A percentile compares a stretch with the other conserved stretches of the same genome.
Evolutionary conservation across 2,113 vertebrate genomes (phyloP).

Genomic region (Colistium nudipinnis): DNA sequence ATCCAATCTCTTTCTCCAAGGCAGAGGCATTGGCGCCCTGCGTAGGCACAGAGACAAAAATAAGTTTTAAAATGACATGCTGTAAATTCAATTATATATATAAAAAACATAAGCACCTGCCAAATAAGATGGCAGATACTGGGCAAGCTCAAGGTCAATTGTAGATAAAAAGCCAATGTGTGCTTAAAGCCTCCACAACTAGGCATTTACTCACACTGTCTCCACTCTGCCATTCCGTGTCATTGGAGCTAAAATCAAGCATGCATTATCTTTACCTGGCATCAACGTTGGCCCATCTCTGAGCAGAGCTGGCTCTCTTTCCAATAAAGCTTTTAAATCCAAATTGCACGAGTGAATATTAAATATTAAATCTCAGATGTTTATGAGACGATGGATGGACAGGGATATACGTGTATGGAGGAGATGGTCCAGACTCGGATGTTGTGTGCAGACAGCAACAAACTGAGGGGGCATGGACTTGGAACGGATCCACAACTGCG

Average conservation of each 20-base stretch:
- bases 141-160: constrained; percentile 30
- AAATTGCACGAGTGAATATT: background rate
- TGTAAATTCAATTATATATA: background rate
- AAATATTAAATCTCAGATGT: background rate
- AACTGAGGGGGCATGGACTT: constrained; percentile 36
- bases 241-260: background rate
- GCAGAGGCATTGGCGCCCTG: constrained; percentile 99
- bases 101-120: background rate
- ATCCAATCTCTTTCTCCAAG: constrained; percentile 99
- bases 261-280: background rate
- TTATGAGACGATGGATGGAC: background rate
- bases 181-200: background rate
- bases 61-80: background rate
- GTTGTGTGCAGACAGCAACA: constrained; percentile 12
- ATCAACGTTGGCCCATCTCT: background rate
- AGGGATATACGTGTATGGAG: no score
- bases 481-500: constrained; percentile 54
- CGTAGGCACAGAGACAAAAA: constrained; percentile 17
- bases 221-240: background rate
- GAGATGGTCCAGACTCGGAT: no score
- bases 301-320: no score
- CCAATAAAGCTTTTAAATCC: background rate
- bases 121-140: background rate
- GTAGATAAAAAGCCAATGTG: background rate
- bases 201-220: background rate